Evolutionary conservation across 2,113 vertebrate genomes (phyloP), one percentile per base, ranked within the genome.

Genomic region (Caloenas nicobarica): DNA sequence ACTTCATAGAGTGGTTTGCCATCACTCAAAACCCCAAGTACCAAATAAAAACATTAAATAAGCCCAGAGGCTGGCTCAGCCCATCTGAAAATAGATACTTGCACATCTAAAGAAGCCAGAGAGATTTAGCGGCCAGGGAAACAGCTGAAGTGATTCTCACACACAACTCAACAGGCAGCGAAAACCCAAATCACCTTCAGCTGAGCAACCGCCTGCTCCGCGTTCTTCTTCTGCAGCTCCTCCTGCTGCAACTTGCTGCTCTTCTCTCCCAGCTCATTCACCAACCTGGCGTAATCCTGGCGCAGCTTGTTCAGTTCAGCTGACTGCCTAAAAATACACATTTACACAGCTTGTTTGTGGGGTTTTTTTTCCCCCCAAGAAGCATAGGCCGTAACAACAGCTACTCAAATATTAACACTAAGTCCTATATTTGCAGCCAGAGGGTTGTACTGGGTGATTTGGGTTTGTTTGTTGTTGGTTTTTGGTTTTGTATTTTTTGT

Each of bases 261-360:
- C 95, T 98, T 99, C 89, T 99, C 99, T 6, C 98, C 97, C 96
- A 99, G 97, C 85, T 99, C 99, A 53, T 98, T 99, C 98, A 99
- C 96, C 96, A 99, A 97, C 77, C 98, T 94, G 0, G 98, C 97
- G 38, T 98, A 99, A 95, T 99, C 99, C 13, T 99, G 99, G 36
- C 98, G 99, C 76, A 99, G 96, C 93, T 99, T 99, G 97, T 98
- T 99, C 91, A 99, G 98, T 93, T 99, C 99, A 10, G 98, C 98
- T 2, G 99, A 98, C 97, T 99, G 99, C 98, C 99, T 99, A 92
- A 42, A 94, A 81, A 95, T 21, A 83, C 95, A 85, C 38, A 19
- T 81, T 78, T 70, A 66, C 84, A 91, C 53, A 29, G 36, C 5
- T 38, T 16, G 38, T 11, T 38, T 38, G n/a, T n/a, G n/a, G 19